phyloP scores from a whole-genome alignment of 37 sponge, comb jelly and placozoan species.

The Tethya wilhelma region DNA sequence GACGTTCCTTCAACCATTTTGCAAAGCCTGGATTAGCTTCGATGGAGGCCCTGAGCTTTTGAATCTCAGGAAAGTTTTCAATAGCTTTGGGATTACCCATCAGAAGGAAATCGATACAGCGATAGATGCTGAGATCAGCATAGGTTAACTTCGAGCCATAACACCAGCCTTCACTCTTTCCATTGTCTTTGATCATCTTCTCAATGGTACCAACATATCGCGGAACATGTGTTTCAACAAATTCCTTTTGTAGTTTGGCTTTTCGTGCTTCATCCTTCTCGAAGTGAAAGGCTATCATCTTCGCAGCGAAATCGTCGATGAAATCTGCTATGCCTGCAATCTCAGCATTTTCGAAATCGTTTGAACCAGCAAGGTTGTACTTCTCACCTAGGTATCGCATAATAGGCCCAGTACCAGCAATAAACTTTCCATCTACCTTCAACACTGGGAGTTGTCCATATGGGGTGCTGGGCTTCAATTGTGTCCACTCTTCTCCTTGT shows the following conservation, averaged over 20 bases:
- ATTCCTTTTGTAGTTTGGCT: slow-evolving; percentile 12
- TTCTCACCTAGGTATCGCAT: slow-evolving; percentile 63
- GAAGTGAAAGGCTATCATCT: slow-evolving; percentile 3
- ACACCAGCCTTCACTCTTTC: slow-evolving; percentile 22
- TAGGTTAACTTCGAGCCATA: slow-evolving; percentile 42
- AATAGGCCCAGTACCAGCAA: slow-evolving; percentile 50
- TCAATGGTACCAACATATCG: slow-evolving; percentile 15
- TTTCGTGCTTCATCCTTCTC: slow-evolving; percentile 63
- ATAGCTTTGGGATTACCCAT: not conserved
- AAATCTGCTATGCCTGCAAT: slow-evolving; percentile 41
- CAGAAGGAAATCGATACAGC: not conserved
- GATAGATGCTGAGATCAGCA: slow-evolving; percentile 26
- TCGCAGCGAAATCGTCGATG: slow-evolving; percentile 11
- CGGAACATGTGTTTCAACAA: slow-evolving; percentile 16
- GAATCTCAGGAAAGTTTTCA: slow-evolving; percentile 30
- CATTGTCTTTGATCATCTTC: slow-evolving; percentile 7
- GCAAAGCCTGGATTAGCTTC: slow-evolving; percentile 53
- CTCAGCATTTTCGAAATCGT: slow-evolving; percentile 43
- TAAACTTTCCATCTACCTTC: slow-evolving; percentile 68
- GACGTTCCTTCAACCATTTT: slow-evolving; percentile 60
- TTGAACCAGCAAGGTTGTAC: slow-evolving; percentile 50
- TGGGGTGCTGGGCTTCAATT: slow-evolving; percentile 54
- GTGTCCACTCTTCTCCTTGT: slow-evolving; percentile 26
- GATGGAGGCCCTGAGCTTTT: slow-evolving; percentile 34
- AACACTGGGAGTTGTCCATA: slow-evolving; percentile 59